These are phyloP conservation scores for Melanotaenia duboulayi DNA, from an alignment of 2,113 vertebrate species.

Conservation along the genomic window DNA sequence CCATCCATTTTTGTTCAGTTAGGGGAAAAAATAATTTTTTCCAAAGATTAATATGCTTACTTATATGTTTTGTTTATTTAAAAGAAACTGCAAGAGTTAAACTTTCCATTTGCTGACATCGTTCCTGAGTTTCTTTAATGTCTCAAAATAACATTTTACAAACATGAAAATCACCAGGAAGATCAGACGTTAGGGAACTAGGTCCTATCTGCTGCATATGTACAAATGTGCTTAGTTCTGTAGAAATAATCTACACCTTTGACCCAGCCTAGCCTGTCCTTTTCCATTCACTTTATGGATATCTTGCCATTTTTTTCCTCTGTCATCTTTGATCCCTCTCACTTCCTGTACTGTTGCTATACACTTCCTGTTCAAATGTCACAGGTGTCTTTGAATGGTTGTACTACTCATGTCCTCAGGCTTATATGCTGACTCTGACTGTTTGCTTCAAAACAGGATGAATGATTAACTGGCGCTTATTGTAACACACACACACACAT, in stretches of 20 bases:
- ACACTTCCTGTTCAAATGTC: slow-evolving; percentile 62
- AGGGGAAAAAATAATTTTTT: too few relatives aligned
- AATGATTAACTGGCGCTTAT: slow-evolving; percentile 22
- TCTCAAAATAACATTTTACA: not conserved
- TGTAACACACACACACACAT: slow-evolving; percentile 1
- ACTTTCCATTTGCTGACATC: not conserved
- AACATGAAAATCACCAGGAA: not conserved
- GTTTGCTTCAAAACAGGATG: slow-evolving; percentile 68
- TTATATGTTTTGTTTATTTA: too few relatives aligned
- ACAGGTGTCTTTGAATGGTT: not conserved
- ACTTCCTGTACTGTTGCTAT: slow-evolving; percentile 39
- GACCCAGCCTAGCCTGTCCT: slow-evolving; percentile 3
- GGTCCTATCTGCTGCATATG: not conserved
- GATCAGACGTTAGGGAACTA: too few relatives aligned
- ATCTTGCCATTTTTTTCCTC: slow-evolving; percentile 15
- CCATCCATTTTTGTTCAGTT: too few relatives aligned
- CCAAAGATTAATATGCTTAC: too few relatives aligned
- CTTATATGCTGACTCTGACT: slow-evolving; percentile 54
- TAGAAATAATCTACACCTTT: slow-evolving; percentile 45
- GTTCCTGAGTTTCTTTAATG: not conserved
- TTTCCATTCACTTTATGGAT: slow-evolving; percentile 54
- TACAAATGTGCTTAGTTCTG: slow-evolving; percentile 58
- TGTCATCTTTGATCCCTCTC: slow-evolving; percentile 46
- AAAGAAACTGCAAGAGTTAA: too few relatives aligned
- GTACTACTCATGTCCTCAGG: not conserved